Conservation (phyloP, 64 coral and sea anemone species). For the Actinia tenebrosa region DNA sequence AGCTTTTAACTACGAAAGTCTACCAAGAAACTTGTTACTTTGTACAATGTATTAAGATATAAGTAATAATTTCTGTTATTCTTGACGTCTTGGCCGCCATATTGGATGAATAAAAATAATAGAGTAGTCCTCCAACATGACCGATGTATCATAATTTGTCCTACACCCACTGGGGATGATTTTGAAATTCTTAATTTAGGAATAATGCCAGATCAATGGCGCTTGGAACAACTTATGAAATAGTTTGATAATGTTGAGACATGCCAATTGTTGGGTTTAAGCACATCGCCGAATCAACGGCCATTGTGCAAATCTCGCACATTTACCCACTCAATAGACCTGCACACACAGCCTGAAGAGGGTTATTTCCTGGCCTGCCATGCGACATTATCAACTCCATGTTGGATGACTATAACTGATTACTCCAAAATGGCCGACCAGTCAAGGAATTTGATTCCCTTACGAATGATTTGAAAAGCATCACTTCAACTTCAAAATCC, state of each 20-base stretch:
- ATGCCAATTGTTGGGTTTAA: too few species aligned
- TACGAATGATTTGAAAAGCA: conserved; percentile 1
- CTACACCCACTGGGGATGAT: not conserved
- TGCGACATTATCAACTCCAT: not conserved
- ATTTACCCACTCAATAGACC: not conserved
- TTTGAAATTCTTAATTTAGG: not conserved
- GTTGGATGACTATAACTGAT: not conserved
- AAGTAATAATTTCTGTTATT: not conserved
- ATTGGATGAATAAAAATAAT: not conserved
- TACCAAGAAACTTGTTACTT: not conserved
- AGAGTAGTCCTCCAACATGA: not conserved
- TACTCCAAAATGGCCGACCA: not conserved
- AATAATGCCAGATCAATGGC: not conserved
- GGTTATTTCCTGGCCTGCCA: not conserved
- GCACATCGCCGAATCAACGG: too few species aligned
- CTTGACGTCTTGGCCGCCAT: not conserved
- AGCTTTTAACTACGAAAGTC: not conserved
- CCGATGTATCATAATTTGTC: not conserved
- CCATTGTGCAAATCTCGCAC: not conserved
- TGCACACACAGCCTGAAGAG: not conserved
- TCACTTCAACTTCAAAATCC: not conserved
- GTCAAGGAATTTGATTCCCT: not conserved
- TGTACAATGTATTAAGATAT: not conserved
- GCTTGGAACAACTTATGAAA: too few species aligned
- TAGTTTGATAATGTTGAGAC: too few species aligned